These are phyloP conservation scores for Catharus bicknelli DNA, from an alignment of 2,113 vertebrate genomes.

Conservation along the genomic window DNA sequence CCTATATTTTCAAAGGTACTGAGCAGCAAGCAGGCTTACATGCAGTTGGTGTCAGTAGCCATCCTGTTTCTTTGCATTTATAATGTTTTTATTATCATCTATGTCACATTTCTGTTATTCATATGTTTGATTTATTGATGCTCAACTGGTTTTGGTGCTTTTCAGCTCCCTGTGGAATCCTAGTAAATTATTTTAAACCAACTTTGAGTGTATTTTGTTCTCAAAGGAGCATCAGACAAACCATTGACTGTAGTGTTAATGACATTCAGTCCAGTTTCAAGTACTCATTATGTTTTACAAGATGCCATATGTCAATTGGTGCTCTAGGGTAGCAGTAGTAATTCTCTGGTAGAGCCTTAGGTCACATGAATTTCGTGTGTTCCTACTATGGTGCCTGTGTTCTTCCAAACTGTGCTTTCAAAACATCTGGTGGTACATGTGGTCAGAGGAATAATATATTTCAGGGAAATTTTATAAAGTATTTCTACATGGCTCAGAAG, in stretches of 20 bases:
- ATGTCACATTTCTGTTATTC: background rate
- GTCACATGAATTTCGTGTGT: background rate
- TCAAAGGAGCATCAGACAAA: background rate
- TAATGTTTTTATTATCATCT: background rate
- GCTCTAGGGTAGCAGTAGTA: background rate
- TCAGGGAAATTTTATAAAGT: background rate
- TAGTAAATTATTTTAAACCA: background rate
- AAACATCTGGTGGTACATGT: background rate
- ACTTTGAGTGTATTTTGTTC: background rate
- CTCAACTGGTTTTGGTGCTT: background rate
- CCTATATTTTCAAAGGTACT: conserved; percentile 31
- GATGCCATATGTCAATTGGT: rapidly evolving
- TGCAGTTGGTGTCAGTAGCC: conserved; percentile 18
- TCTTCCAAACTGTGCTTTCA: background rate
- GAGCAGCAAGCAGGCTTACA: conserved; percentile 13
- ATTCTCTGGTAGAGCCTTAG: background rate
- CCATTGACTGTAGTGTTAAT: background rate
- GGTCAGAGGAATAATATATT: background rate
- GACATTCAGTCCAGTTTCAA: background rate
- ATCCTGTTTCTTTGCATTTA: conserved; percentile 26
- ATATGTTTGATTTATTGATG: background rate
- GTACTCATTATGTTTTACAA: background rate
- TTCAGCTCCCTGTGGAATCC: background rate
- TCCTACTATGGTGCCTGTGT: rapidly evolving
- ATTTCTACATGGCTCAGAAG: background rate